These are phyloP conservation scores for Ostrea denselamellosa DNA, from an alignment of 1,140 invertebrate genomes.

Conservation along the genomic window DNA sequence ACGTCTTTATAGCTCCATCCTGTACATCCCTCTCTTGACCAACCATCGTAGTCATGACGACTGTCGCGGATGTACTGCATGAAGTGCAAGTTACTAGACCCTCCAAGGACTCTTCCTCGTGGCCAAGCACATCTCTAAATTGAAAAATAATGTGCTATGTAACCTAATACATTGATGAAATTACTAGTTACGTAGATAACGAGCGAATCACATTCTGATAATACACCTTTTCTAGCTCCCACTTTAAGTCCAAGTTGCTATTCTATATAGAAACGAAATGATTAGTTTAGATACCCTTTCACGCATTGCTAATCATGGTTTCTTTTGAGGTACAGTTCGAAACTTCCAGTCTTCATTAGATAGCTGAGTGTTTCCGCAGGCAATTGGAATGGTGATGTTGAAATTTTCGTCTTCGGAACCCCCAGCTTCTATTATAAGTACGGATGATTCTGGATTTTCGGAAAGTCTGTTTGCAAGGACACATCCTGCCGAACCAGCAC, in stretches of 20 bases:
- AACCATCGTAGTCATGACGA: no score
- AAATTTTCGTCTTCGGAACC: constrained; percentile 14
- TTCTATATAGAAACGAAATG: no score
- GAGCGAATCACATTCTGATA: no score
- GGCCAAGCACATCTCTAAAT: constrained; percentile 36
- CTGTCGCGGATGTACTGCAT: no score
- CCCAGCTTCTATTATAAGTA: background rate
- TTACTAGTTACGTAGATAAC: no score
- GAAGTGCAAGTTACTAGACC: constrained; percentile 69
- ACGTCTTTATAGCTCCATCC: no score
- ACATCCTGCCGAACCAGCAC: background rate
- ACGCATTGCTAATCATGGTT: background rate
- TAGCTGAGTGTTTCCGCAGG: background rate
- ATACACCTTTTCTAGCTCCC: no score
- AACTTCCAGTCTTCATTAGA: constrained; percentile 20
- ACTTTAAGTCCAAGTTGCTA: no score
- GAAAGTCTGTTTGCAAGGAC: constrained; percentile 48
- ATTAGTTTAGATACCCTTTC: background rate
- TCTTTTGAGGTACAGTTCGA: constrained; percentile 38
- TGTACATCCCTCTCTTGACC: no score
- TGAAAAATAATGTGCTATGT: no score
- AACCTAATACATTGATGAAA: no score
- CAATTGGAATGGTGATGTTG: background rate
- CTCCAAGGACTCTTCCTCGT: constrained; percentile 82
- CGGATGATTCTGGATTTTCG: constrained; percentile 30